Conservation (phyloP, 2,113 vertebrate genomes). For the Gila orcuttii region DNA sequence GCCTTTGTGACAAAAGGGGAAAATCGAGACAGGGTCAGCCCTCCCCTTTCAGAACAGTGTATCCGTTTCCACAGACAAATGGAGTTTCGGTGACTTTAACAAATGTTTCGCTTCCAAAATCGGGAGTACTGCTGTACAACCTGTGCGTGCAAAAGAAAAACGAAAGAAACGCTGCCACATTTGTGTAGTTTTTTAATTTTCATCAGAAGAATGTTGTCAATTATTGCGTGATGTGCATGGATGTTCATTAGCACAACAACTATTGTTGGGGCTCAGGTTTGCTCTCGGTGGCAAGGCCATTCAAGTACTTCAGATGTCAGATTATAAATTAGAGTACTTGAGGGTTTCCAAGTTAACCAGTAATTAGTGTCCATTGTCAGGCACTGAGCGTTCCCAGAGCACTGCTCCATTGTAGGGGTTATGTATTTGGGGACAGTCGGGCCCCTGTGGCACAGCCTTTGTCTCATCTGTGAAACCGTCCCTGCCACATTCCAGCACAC, state of each 20-base stretch:
- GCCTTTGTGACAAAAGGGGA: conserved; percentile 8
- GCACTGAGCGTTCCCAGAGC: conserved; percentile 8
- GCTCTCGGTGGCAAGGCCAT: conserved; percentile 14
- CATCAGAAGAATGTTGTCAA: not conserved
- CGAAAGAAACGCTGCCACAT: not conserved
- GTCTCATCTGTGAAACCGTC: conserved; percentile 43
- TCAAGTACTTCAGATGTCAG: conserved; percentile 38
- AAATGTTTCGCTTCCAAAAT: not conserved
- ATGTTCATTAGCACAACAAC: not conserved
- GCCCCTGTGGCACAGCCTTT: conserved; percentile 47
- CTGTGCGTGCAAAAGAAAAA: not conserved
- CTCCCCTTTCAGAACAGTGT: not conserved
- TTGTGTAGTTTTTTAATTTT: conserved; percentile 14
- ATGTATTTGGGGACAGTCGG: conserved; percentile 40
- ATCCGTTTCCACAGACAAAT: conserved; percentile 13
- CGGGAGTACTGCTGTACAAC: not conserved
- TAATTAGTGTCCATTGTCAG: conserved; percentile 47
- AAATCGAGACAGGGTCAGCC: conserved; percentile 5
- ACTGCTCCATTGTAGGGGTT: conserved; percentile 12
- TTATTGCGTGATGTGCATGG: not conserved
- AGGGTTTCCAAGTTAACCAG: conserved; percentile 30
- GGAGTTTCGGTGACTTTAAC: conserved; percentile 3
- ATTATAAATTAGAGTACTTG: conserved; percentile 39
- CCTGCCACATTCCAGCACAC: conserved; percentile 59
- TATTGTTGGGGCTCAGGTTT: not conserved